Evolutionary conservation across 2,888 invertebrate genomes (phyloP).

Genomic region (Ctena decussata): DNA sequence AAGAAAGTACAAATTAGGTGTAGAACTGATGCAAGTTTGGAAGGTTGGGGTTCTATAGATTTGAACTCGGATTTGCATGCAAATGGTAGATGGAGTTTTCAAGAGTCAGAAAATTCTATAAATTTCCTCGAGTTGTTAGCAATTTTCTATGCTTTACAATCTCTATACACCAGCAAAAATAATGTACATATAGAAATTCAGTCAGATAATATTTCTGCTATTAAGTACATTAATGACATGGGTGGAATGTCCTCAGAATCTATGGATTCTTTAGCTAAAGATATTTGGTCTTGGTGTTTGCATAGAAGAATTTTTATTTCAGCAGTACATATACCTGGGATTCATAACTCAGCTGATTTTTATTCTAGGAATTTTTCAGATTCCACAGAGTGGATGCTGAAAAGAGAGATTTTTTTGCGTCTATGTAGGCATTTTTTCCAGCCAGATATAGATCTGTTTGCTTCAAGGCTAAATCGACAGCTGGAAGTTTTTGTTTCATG

Average conservation of each 20-base stretch:
- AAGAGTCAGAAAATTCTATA: constrained; percentile 24
- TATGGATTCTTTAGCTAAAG: constrained; percentile 24
- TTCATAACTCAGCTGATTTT: constrained; percentile 43
- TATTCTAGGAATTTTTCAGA: constrained; percentile 55
- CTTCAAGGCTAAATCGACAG: constrained; percentile 31
- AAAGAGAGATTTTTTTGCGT: constrained; percentile 31
- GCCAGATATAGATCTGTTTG: constrained; percentile 61
- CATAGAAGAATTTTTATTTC: constrained; percentile 32
- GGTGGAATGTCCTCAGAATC: constrained; percentile 33
- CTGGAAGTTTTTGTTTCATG: constrained; percentile 45
- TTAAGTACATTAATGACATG: constrained; percentile 33
- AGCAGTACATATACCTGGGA: constrained; percentile 25
- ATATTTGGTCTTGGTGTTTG: constrained; percentile 49
- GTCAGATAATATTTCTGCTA: constrained; percentile 25
- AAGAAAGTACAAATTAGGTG: neutral
- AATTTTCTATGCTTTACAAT: constrained; percentile 22
- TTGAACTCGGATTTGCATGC: neutral
- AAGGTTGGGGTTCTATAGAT: constrained; percentile 31
- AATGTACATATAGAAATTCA: constrained; percentile 19
- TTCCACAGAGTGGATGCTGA: constrained; percentile 58
- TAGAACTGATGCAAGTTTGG: constrained; percentile 35
- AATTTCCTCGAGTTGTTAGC: constrained; percentile 34
- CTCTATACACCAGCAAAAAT: constrained; percentile 32
- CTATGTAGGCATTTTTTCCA: constrained; percentile 35
- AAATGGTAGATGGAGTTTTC: constrained; percentile 37